phyloP scores from a whole-genome alignment of 1,140 invertebrate genomes.

The Drosophila gunungcola region DNA sequence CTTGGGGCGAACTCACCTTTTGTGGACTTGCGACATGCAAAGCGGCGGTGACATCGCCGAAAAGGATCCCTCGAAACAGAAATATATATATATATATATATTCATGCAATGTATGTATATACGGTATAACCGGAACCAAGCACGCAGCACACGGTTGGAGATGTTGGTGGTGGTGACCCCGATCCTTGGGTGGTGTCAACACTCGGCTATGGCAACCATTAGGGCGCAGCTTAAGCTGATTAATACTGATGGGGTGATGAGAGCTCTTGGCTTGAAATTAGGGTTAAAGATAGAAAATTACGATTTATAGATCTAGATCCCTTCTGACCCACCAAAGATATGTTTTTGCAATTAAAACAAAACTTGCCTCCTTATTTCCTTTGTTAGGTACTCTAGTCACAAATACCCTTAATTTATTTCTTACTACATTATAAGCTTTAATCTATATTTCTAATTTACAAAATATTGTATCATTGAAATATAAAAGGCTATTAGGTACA shows the following conservation, averaged over 20 bases:
- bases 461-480: too few species aligned
- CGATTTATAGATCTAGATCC: too few species aligned
- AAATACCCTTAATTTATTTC: too few species aligned
- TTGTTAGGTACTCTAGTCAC: too few species aligned
- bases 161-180: slow-evolving; percentile 2
- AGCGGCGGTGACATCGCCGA: slow-evolving; percentile 79
- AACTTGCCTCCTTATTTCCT: too few species aligned
- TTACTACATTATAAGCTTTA: too few species aligned
- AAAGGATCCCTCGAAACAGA: slow-evolving; percentile 42
- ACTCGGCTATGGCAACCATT: slow-evolving; percentile 58
- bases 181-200: slow-evolving; percentile 41
- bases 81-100: background rate
- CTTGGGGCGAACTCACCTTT: slow-evolving; percentile 46
- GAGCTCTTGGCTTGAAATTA: slow-evolving; percentile 8
- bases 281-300: too few species aligned
- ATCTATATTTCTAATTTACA: too few species aligned
- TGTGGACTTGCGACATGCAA: slow-evolving; percentile 70
- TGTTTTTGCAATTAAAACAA: too few species aligned
- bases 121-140: slow-evolving; percentile 6
- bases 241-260: slow-evolving; percentile 50
- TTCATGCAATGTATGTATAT: background rate
- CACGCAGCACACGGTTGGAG: slow-evolving; percentile 22
- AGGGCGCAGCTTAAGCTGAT: slow-evolving; percentile 50
- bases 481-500: too few species aligned
- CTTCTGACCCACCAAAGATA: too few species aligned